phyloP scores from a whole-genome alignment of 2,797 vertebrate species.

The Bothrops alternatus region DNA sequence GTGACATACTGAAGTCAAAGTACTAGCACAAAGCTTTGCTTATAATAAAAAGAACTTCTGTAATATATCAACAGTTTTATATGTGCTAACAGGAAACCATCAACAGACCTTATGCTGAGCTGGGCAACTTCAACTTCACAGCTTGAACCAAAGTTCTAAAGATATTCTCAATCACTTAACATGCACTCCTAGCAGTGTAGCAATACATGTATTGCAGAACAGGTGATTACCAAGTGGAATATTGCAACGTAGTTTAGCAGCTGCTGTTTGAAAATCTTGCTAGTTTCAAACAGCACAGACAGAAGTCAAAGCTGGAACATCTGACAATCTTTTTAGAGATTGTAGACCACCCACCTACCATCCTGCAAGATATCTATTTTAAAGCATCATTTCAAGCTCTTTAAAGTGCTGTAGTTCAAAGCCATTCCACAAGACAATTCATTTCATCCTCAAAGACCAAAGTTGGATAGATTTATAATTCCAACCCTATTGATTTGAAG shows the following conservation, averaged over 20 bases:
- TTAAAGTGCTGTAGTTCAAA: conserved; percentile 19
- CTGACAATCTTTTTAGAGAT: neutral
- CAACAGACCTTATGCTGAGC: neutral
- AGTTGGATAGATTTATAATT: neutral
- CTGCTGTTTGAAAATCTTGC: conserved; percentile 26
- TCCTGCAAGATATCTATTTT: neutral
- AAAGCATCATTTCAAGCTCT: conserved; percentile 11
- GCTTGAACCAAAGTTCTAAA: neutral
- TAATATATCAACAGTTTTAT: neutral
- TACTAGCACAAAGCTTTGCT: neutral
- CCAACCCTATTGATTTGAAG: neutral
- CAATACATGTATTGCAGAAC: neutral
- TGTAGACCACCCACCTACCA: conserved; percentile 28
- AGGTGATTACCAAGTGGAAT: conserved; percentile 37
- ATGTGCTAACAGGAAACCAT: neutral
- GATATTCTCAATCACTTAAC: neutral
- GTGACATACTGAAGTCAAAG: neutral
- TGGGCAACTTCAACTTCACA: neutral
- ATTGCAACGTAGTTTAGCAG: conserved; percentile 8
- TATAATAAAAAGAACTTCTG: neutral
- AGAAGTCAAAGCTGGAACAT: conserved; percentile 26
- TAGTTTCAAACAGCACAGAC: conserved; percentile 5
- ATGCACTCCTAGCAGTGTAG: neutral
- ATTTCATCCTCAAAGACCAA: conserved; percentile 7
- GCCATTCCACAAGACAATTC: conserved; percentile 6